Percentiles rank a stretch among this genome's conserved stretches.
These are phyloP conservation scores for Charaxes varanes DNA, from an alignment of 1,140 invertebrate species.

Conservation along the genomic window DNA sequence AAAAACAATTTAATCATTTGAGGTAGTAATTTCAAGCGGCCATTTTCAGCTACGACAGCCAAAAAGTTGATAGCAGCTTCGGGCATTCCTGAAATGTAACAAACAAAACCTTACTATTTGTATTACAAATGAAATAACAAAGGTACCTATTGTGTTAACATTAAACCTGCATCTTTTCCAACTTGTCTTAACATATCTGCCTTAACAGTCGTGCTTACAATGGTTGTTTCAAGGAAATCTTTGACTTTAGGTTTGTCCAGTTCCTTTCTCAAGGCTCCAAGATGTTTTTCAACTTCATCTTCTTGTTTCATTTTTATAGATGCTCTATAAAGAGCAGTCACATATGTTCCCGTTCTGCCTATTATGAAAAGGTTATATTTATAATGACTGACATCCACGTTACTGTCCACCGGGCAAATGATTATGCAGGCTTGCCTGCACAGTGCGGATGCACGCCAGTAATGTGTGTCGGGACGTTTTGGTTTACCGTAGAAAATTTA, in stretches of 20 bases:
- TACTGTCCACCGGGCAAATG: too few relatives aligned
- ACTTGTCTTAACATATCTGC: slow-evolving; percentile 39
- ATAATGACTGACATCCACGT: too few relatives aligned
- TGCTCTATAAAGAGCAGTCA: slow-evolving; percentile 94
- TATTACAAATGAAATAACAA: slow-evolving; percentile 10
- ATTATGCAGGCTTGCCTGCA: too few relatives aligned
- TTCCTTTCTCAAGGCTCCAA: slow-evolving; percentile 79
- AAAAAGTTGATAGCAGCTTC: slow-evolving; percentile 45
- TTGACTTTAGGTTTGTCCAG: slow-evolving; percentile 82
- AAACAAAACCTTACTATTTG: too few relatives aligned
- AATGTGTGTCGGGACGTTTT: too few relatives aligned
- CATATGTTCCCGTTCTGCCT: slow-evolving; percentile 91
- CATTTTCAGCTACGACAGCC: slow-evolving; percentile 51
- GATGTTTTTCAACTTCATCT: slow-evolving; percentile 92
- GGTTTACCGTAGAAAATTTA: too few relatives aligned
- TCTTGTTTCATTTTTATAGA: slow-evolving; percentile 91
- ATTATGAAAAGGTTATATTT: background rate
- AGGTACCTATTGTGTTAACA: background rate
- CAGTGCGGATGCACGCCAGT: too few relatives aligned
- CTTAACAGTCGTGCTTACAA: slow-evolving; percentile 37
- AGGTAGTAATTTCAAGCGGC: slow-evolving; percentile 39
- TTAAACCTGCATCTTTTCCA: slow-evolving; percentile 32
- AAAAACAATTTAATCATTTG: slow-evolving; percentile 48
- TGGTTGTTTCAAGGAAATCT: slow-evolving; percentile 82
- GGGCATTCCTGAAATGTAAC: slow-evolving; percentile 40